Evolutionary conservation across 1,140 invertebrate species (phyloP), one percentile per base, ranked within the genome.

Genomic region (Bombus affinis): DNA sequence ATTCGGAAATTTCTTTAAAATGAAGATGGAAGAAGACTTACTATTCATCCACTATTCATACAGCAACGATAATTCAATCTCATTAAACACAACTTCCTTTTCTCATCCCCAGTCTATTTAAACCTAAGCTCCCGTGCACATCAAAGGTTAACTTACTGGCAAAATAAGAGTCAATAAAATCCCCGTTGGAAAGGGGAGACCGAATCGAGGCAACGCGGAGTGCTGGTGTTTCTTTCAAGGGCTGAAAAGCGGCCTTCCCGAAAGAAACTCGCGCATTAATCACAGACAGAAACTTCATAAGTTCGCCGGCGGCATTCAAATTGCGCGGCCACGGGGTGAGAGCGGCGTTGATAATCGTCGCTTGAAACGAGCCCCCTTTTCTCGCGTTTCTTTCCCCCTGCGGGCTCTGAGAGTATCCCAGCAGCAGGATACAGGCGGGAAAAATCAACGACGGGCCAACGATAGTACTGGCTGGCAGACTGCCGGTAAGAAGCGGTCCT

Each of bases 181-280:
- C 10, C 39, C 25, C n/a, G 2, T 13, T 59, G 8, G 13, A 35
- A 76, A 53, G 32, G 18, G 25, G 32, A 22, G 18, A 53, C 59
- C 12, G 53, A 62, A 62, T 81, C 79, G 22, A 59, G n/a, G 47
- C 47, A 22, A 18, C 47, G 47, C 47, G 47, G 18, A 22, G 22
- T 53, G 72, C 13, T 13, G 25, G 15, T 37, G 42, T 53, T 70
- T 80, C 78, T 72, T 80, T 81, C 70, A 47, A 10, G 8, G 25
- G 10, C 8, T 37, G 44, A 74, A 32, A 35, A 22, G 44, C 77
- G 32, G n/a, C 53, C 22, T 28, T 22, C 2, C 57, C 81, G 72
- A 68, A 85, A 85, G 77, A 80, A 80, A 80, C 66, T 73, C 42
- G 68, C 53, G 76, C 83, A 85, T 85, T 85, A 85, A 85, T 85